Percentiles rank a stretch among this genome's conserved stretches.
phyloP scores from a whole-genome alignment of 1,140 invertebrate genomes.

The Laupala kohalensis region DNA sequence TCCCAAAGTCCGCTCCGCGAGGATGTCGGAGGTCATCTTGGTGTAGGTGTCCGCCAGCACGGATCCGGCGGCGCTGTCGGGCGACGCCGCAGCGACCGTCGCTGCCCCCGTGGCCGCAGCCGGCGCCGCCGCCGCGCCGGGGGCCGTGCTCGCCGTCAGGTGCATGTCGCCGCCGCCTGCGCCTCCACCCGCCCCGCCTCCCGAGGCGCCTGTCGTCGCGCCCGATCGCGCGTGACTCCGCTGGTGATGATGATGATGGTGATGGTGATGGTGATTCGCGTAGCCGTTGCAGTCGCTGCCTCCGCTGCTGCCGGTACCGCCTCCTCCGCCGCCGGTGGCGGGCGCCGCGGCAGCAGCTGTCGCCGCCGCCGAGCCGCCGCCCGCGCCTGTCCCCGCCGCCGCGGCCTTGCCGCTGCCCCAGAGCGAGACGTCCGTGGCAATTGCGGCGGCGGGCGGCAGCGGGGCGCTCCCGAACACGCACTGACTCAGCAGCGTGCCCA shows the following conservation, averaged over 20 bases:
- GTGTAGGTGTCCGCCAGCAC: conserved; percentile 63
- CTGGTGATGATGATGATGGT: conserved; percentile 27
- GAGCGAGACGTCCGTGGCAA: conserved; percentile 12
- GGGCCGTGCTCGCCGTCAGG: conserved; percentile 10
- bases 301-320: neutral
- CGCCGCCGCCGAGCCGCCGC: neutral
- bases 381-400: neutral
- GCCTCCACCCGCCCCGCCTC: neutral
- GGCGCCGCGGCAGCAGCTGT: neutral
- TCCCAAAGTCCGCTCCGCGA: conserved; percentile 73
- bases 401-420: conserved; percentile 7
- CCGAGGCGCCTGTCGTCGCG: neutral
- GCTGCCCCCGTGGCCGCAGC: conserved; percentile 26
- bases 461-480: conserved; percentile 1
- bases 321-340: conserved; percentile 1
- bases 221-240: conserved; percentile 32
- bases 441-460: neutral
- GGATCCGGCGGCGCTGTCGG: conserved; percentile 27
- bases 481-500: neutral
- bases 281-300: conserved; percentile 20
- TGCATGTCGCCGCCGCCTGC: conserved; percentile 6
- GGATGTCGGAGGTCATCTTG: conserved; percentile 76
- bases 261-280: conserved; percentile 29
- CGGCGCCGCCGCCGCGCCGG: neutral
- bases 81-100: conserved; percentile 28